phyloP scores from a whole-genome alignment of 1,140 invertebrate genomes.

The Globodera ellingtonae region DNA sequence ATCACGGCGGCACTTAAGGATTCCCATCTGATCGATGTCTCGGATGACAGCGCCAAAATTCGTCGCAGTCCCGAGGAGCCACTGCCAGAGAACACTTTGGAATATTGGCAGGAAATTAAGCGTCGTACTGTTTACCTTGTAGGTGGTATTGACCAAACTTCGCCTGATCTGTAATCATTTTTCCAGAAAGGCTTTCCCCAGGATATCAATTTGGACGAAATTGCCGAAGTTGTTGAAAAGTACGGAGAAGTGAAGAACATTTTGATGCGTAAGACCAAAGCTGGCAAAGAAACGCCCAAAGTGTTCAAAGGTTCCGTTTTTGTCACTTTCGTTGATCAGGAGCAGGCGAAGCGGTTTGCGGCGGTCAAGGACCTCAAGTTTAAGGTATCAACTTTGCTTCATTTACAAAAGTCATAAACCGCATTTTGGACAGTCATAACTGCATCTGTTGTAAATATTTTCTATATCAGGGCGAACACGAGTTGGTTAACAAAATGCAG shows the following conservation, averaged over 20 bases:
- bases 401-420: too few relatives aligned
- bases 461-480: constrained; percentile 22
- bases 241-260: constrained; percentile 78
- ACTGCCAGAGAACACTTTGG: constrained; percentile 81
- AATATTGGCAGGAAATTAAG: constrained; percentile 77
- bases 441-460: neutral
- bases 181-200: constrained; percentile 80
- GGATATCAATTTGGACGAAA: constrained; percentile 73
- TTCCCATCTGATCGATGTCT: constrained; percentile 77
- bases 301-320: constrained; percentile 86
- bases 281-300: constrained; percentile 32
- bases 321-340: constrained; percentile 79
- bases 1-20: constrained; percentile 79
- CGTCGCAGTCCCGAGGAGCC: constrained; percentile 77
- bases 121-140: constrained; percentile 77
- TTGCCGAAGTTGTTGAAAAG: constrained; percentile 76
- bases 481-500: constrained; percentile 54
- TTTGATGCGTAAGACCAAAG: constrained; percentile 55
- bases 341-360: constrained; percentile 74
- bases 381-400: constrained; percentile 70
- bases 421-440: neutral
- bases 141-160: neutral
- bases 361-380: constrained; percentile 75
- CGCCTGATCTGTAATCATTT: constrained; percentile 14
- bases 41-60: constrained; percentile 80